These are phyloP conservation scores for Leptinotarsa undecemlineata DNA, from an alignment of 1,140 invertebrate genomes.

Conservation along the genomic window DNA sequence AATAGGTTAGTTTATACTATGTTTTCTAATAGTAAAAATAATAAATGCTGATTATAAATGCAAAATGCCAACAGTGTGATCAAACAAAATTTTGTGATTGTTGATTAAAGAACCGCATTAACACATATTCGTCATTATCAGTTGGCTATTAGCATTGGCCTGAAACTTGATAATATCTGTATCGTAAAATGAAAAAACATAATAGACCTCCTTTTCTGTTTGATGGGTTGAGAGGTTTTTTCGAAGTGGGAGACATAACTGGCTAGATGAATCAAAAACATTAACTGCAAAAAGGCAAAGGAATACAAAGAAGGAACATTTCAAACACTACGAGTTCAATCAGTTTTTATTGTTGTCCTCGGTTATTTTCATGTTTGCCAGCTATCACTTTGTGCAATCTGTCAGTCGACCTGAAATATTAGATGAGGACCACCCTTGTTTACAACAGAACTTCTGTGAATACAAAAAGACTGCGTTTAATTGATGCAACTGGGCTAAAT, in stretches of 20 bases:
- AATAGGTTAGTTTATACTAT: too few relatives aligned
- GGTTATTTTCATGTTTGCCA: background rate
- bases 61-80: too few relatives aligned
- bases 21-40: too few relatives aligned
- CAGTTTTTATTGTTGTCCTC: background rate
- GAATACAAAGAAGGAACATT: background rate
- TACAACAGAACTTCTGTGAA: background rate
- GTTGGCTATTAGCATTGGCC: too few relatives aligned
- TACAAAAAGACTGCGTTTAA: background rate
- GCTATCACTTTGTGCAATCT: background rate
- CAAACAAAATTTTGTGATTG: too few relatives aligned
- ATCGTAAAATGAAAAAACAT: background rate
- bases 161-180: background rate
- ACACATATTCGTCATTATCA: too few relatives aligned
- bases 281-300: background rate
- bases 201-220: background rate
- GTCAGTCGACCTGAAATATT: background rate
- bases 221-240: background rate
- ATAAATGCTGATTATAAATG: too few relatives aligned
- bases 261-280: background rate
- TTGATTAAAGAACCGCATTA: too few relatives aligned
- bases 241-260: background rate
- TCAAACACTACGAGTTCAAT: background rate
- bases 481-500: background rate
- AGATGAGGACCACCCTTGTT: background rate